Evolutionary conservation across 2,888 invertebrate genomes (phyloP).

Genomic region (Ochlodes sylvanus): DNA sequence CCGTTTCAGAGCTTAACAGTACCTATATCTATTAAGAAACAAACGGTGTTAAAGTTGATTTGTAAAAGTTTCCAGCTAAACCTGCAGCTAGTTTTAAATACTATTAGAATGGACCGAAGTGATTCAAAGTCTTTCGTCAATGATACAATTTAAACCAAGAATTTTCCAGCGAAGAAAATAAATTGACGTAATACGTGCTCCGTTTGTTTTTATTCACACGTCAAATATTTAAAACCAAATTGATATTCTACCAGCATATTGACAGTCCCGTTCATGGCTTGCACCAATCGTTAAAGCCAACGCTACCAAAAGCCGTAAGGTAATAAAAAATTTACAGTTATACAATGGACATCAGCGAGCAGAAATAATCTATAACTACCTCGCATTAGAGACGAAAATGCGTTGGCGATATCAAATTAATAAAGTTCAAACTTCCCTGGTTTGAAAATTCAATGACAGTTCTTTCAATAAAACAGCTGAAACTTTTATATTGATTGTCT

Average conservation of each 20-base stretch:
- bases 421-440: slow-evolving; percentile 34
- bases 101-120: too few relatives aligned
- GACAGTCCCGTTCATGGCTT: slow-evolving; percentile 41
- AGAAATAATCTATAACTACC: slow-evolving; percentile 49
- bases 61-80: too few relatives aligned
- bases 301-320: slow-evolving; percentile 58
- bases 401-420: slow-evolving; percentile 11
- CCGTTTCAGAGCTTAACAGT: too few relatives aligned
- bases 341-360: slow-evolving; percentile 41
- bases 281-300: slow-evolving; percentile 57
- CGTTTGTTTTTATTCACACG: slow-evolving; percentile 20
- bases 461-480: slow-evolving; percentile 38
- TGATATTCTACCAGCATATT: slow-evolving; percentile 1
- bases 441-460: slow-evolving; percentile 37
- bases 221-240: slow-evolving; percentile 2
- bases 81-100: too few relatives aligned
- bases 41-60: too few relatives aligned
- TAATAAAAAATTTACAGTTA: slow-evolving; percentile 62
- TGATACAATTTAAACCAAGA: neutral
- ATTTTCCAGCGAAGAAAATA: neutral
- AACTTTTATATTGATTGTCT: slow-evolving; percentile 38
- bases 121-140: neutral
- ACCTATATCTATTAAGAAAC: too few relatives aligned
- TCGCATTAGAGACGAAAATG: slow-evolving; percentile 41
- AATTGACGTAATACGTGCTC: neutral